Conservation (phyloP, 2,888 invertebrate species). For the Drosophila sordidula region DNA sequence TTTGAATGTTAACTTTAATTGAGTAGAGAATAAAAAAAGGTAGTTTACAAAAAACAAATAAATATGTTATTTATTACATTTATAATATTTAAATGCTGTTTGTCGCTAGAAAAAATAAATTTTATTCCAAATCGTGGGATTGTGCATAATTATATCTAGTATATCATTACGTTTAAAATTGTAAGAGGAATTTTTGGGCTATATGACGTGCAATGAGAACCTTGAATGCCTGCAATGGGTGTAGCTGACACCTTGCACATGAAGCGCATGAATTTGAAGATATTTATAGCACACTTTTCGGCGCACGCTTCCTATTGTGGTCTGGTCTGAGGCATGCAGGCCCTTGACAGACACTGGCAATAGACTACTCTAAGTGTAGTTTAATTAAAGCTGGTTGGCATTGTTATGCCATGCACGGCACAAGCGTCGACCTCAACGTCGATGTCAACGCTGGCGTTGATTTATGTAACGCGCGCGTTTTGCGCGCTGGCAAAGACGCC, state of each 20-base stretch:
- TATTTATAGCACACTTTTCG: slow-evolving; percentile 59
- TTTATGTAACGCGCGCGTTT: slow-evolving; percentile 65
- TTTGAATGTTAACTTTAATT: no score
- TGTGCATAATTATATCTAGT: no score
- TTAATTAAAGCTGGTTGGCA: slow-evolving; percentile 73
- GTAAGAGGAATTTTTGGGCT: no score
- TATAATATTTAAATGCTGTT: no score
- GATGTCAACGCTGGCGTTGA: slow-evolving; percentile 60
- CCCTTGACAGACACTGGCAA: slow-evolving; percentile 34
- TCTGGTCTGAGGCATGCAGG: slow-evolving; percentile 2
- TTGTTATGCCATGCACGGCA: slow-evolving; percentile 59
- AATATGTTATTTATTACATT: no score
- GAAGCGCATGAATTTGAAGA: slow-evolving; percentile 38
- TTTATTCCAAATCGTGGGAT: no score
- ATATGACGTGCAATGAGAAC: background rate
- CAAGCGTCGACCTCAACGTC: slow-evolving; percentile 40
- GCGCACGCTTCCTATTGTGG: slow-evolving; percentile 17
- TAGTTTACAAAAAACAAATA: no score
- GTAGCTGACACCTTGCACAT: slow-evolving; percentile 14
- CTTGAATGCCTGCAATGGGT: background rate
- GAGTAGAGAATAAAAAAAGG: no score
- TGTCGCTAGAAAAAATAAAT: no score
- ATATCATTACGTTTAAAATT: no score
- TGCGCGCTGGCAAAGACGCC: slow-evolving; percentile 57
- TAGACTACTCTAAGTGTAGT: slow-evolving; percentile 52